Base-by-base conservation (phyloP, 2,797 vertebrate genomes). In the Sylvia borin region DNA sequence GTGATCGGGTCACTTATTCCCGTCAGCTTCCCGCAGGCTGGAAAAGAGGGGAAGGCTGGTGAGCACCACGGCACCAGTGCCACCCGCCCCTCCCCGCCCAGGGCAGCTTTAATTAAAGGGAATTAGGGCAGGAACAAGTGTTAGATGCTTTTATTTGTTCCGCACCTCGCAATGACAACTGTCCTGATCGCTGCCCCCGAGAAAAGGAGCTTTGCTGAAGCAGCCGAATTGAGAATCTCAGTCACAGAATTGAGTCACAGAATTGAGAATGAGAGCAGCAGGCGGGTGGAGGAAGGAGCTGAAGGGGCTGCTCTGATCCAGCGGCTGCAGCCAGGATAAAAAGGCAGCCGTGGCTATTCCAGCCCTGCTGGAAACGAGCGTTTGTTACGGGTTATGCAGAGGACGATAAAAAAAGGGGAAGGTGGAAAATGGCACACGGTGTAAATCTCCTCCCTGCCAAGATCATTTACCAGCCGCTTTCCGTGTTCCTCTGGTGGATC, bases 11-110 rank as follows among this genome's bases (percentile, higher is more conserved):
- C 99, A 66, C 99, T 99, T 91, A 99, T 99, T 91, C 99, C 99
- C 1, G 99, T 99, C 97, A 99, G 96, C 94, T 99, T 99, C 71
- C 99, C 99, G 71, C 99, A 99, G 13, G 99, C 99, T 99, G 98
- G 67, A 98, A 98, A 79, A 98, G 75, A 98, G 84, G 14, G 62
- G 84, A 95, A 95, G 78, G 83, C 38, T 50, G 79, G 74, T 96
- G 87, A 96, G 92, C 81, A 87, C 31, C 70, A 2, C 8, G 19
- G 72, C 11, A 5, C n/a, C 1, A 0, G 32, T n/a, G 47, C 53
- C 65, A 32, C 38, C 84, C 70, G 0, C 26, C 4, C 15, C 9
- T 1, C 79, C 27, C 32, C 62, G 82, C 75, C 75, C 32, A 0
- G 53, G 1, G 11, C 42, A 19, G 72, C 16, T 62, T 89, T 90